Evolutionary conservation across 2,888 invertebrate species (phyloP).

Genomic region (Rhingia rostrata): DNA sequence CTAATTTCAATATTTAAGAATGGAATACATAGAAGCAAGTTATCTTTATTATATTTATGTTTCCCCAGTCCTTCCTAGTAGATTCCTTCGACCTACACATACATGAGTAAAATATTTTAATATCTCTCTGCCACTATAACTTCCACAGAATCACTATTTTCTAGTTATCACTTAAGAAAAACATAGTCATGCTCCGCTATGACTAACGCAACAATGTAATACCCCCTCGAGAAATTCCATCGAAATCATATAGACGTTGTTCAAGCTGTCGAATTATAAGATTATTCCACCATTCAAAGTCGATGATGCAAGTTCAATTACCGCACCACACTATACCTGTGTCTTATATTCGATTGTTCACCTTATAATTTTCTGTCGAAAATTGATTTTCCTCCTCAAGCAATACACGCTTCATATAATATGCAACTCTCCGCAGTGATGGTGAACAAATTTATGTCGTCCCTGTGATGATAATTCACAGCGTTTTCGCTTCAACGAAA

Average conservation of each 20-base stretch:
- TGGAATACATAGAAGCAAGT: no score
- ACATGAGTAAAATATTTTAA: no score
- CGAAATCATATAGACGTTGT: constrained; percentile 40
- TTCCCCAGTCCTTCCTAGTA: no score
- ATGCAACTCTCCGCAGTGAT: neutral
- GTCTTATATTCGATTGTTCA: constrained; percentile 57
- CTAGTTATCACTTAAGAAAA: no score
- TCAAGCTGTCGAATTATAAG: constrained; percentile 48
- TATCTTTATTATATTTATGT: no score
- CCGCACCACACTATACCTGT: constrained; percentile 8
- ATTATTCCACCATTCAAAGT: constrained; percentile 31
- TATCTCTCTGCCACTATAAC: no score
- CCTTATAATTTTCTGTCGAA: constrained; percentile 62
- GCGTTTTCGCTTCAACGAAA: constrained; percentile 47
- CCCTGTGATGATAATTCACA: constrained; percentile 49
- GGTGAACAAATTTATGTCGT: constrained; percentile 37
- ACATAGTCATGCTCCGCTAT: neutral
- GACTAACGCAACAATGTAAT: constrained; percentile 18
- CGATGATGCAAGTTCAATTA: constrained; percentile 60
- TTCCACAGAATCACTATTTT: no score
- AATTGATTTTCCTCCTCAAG: constrained; percentile 64
- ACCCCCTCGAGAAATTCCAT: constrained; percentile 11
- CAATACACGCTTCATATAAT: constrained; percentile 41
- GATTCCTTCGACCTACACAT: no score
- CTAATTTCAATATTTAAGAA: no score